Base-by-base conservation (phyloP, 2,113 vertebrate genomes). In the Salvelinus fontinalis region DNA sequence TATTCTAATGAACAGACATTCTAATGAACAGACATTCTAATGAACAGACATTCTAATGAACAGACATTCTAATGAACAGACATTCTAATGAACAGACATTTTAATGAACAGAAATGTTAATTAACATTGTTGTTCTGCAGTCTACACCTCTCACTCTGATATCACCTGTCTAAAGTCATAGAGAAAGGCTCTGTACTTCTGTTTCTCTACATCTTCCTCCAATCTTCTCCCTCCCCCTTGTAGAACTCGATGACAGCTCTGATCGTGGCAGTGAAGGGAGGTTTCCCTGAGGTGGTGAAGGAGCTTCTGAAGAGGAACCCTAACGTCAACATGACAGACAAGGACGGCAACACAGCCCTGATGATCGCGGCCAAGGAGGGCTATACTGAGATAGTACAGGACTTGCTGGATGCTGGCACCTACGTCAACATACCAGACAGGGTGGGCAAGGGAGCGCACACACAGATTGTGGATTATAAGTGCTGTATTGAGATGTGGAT, bases 241-340 rank as follows among this genome's bases (percentile, higher is more conserved):
- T 78, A 99, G 97, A 99, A 99, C 89, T 99, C 98, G 2, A 99
- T 98, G 97, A 99, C 97, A 0, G 98, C 98, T 0, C 95, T 99
- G 81, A 99, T 99, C 48, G 98, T 99, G 79, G 97, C 96, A 51
- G 97, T 98, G 73, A 95, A 90, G 78, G 97, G 98, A 0, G 98
- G 97, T 14, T 99, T 96, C 82, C 94, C 95, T 0, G 95, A 96
- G 48, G 97, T 97, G 5, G 97, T 99, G 57, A 98, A 99, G 86
- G 97, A 99, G 89, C 96, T 99, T 69, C 87, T 99, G 85, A 98
- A 99, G 88, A 93, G 97, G 77, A 98, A 96, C 78, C 98, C 98
- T 0, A 99, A 99, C 68, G 97, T 99, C 5, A 99, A 99, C 87
- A 92, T 98, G 86, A 99, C 98, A 0, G 98, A 99, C 86, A 99